phyloP scores from a whole-genome alignment of 2,113 vertebrate species.

The Ardeotis arabs region DNA sequence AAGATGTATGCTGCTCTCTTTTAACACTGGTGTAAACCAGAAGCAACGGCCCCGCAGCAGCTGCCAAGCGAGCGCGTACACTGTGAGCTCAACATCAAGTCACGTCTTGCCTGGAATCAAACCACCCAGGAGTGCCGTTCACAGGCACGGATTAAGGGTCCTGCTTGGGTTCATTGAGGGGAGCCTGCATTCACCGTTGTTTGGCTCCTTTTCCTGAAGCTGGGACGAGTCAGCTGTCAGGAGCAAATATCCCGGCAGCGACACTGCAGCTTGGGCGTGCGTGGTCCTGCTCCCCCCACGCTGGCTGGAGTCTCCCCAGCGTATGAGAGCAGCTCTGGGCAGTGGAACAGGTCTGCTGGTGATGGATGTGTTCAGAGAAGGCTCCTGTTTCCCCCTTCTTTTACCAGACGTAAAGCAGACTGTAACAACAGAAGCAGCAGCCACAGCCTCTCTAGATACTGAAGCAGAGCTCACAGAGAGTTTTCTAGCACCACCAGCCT shows the following conservation, averaged over 20 bases:
- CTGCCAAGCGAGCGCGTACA: not conserved
- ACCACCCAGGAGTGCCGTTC: not conserved
- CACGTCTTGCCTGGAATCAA: not conserved
- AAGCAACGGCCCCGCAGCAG: not conserved
- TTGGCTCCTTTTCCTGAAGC: not conserved
- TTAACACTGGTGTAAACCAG: not conserved
- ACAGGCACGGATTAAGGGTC: not conserved
- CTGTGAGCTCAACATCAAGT: not conserved
- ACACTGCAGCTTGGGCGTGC: not conserved
- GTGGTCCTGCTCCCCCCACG: not conserved
- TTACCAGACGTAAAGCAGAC: not conserved
- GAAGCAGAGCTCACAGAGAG: not conserved
- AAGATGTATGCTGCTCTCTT: not conserved
- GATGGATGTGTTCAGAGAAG: not conserved
- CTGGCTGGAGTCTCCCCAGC: not conserved
- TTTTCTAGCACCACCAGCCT: not conserved
- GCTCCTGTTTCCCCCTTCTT: not conserved
- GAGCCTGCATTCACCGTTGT: not conserved
- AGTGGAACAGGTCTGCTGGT: fast-evolving
- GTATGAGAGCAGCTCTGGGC: not conserved
- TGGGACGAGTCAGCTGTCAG: not conserved
- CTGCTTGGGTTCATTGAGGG: not conserved
- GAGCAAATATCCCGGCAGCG: not conserved
- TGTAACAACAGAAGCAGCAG: not conserved
- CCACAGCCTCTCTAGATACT: not conserved